Evolutionary conservation across 92 coral and sea anemone species (phyloP).

Genomic region (Heliopora coerulea): DNA sequence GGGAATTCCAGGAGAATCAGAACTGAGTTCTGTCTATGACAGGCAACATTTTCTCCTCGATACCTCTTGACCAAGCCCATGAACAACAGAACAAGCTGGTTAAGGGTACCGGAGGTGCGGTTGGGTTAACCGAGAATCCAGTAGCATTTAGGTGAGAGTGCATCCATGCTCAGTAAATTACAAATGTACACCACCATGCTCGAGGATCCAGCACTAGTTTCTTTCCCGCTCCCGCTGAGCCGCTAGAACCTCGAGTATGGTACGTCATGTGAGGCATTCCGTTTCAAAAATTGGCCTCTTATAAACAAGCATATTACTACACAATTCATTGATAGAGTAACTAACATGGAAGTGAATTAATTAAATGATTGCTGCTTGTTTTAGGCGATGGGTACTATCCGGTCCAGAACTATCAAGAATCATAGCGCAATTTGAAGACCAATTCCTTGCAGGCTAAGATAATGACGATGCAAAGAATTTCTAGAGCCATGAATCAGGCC

Average conservation of each 20-base stretch:
- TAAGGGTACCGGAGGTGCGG: neutral
- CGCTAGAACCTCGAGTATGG: too few species aligned
- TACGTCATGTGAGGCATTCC: too few species aligned
- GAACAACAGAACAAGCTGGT: conserved; percentile 8
- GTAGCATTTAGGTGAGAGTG: conserved; percentile 2
- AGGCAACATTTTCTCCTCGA: neutral
- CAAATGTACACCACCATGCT: too few species aligned
- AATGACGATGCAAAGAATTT: conserved; percentile 32
- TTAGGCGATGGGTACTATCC: conserved; percentile 55
- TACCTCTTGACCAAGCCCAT: conserved; percentile 12
- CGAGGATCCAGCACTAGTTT: too few species aligned
- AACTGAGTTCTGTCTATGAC: neutral
- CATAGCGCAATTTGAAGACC: conserved; percentile 44
- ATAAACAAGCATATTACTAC: too few species aligned
- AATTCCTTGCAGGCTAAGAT: conserved; percentile 27
- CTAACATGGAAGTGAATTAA: neutral
- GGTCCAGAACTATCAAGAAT: conserved; percentile 53
- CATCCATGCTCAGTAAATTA: neutral
- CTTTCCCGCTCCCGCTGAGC: too few species aligned
- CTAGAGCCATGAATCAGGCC: conserved; percentile 52
- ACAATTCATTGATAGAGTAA: neutral
- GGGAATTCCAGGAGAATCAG: conserved; percentile 36
- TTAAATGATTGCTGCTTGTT: conserved; percentile 2
- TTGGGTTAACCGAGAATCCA: conserved; percentile 26
- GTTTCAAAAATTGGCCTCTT: too few species aligned